Conservation (phyloP, 1,140 invertebrate species). For the Venustaconcha ellipsiformis region DNA sequence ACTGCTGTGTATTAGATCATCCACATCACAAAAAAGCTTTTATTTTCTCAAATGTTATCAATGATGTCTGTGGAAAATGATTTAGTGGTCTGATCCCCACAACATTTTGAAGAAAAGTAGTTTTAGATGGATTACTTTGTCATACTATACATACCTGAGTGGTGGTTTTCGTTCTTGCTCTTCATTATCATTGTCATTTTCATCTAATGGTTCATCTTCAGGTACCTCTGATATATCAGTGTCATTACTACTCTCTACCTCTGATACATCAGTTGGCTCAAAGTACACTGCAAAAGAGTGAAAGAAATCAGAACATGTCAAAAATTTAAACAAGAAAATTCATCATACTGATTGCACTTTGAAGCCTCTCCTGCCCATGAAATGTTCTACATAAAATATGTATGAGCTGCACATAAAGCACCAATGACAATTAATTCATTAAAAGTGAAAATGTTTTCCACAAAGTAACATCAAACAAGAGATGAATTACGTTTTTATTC, state of each 20-base stretch:
- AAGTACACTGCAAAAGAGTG: slow-evolving; percentile 21
- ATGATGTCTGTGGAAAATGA: too few species aligned
- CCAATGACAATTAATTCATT: neutral
- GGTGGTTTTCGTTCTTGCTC: slow-evolving; percentile 60
- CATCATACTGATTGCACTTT: neutral
- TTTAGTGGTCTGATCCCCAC: too few species aligned
- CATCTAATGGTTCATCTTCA: slow-evolving; percentile 32
- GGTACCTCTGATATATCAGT: slow-evolving; percentile 45
- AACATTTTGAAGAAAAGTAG: too few species aligned
- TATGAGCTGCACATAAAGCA: neutral
- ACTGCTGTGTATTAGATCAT: too few species aligned
- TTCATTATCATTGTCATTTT: slow-evolving; percentile 54
- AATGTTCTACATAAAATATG: neutral
- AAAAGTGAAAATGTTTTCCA: too few species aligned
- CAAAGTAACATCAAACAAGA: too few species aligned
- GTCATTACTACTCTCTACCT: slow-evolving; percentile 47
- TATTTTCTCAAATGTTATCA: too few species aligned
- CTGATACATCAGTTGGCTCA: slow-evolving; percentile 39
- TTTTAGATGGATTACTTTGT: neutral
- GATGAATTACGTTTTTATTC: too few species aligned
- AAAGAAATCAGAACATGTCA: neutral
- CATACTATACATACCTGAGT: slow-evolving; percentile 52
- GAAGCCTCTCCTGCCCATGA: neutral
- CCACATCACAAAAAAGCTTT: too few species aligned
- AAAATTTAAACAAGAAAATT: neutral